Conservation (phyloP, 1,140 invertebrate species). For the Euwallacea fornicatus region DNA sequence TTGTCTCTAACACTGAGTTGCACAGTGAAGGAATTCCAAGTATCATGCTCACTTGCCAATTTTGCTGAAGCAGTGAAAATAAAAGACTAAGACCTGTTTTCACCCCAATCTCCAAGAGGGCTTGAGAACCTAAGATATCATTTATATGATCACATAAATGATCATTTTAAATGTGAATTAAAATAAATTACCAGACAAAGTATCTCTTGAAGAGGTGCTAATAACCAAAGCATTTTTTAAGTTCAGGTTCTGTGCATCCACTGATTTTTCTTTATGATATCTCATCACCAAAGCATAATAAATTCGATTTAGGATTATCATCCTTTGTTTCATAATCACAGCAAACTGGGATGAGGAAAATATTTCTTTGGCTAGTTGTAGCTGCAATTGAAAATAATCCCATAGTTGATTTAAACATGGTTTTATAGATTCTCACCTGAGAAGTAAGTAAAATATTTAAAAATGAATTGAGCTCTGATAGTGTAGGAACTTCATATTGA, state of each 20-base stretch:
- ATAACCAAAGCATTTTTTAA: constrained; percentile 22
- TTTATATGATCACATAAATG: neutral
- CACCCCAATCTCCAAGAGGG: constrained; percentile 66
- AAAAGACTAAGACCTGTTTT: constrained; percentile 65
- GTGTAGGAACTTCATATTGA: constrained; percentile 55
- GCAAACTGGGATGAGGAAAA: constrained; percentile 62
- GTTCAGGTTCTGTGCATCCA: constrained; percentile 39
- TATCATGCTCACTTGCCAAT: constrained; percentile 57
- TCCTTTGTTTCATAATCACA: constrained; percentile 58
- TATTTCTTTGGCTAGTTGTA: constrained; percentile 59
- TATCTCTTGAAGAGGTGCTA: constrained; percentile 21
- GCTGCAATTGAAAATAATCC: constrained; percentile 16
- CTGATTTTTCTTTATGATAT: constrained; percentile 58
- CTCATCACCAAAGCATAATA: constrained; percentile 61
- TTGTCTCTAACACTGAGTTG: constrained; percentile 63
- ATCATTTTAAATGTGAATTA: neutral
- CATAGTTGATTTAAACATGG: neutral
- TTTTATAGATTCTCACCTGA: constrained; percentile 48
- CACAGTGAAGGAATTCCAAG: constrained; percentile 56
- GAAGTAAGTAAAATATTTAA: constrained; percentile 57
- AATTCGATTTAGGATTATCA: constrained; percentile 64
- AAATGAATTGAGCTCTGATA: constrained; percentile 60
- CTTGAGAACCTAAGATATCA: constrained; percentile 56
- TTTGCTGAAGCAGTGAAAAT: constrained; percentile 64
- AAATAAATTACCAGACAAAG: constrained; percentile 17